A percentile compares a stretch with the other conserved stretches of the same genome.
Conservation (phyloP, 2,888 invertebrate genomes). For the Trissonchulus sp. region DNA sequence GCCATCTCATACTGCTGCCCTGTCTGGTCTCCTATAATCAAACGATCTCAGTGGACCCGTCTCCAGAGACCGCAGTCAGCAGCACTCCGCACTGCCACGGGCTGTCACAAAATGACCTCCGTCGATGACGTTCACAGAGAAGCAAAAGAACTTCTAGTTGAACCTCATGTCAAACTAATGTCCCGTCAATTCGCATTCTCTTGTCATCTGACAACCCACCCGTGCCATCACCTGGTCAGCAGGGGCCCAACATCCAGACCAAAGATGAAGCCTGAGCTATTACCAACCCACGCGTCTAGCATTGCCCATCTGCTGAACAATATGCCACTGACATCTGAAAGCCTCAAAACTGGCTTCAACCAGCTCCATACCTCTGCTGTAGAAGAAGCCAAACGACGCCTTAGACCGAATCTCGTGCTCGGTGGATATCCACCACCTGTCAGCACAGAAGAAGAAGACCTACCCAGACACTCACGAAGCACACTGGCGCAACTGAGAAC, state of each 20-base stretch:
- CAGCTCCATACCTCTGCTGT: neutral
- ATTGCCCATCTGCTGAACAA: slow-evolving; percentile 10
- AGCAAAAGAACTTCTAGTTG: slow-evolving; percentile 5
- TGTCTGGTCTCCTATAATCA: neutral
- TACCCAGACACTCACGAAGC: neutral
- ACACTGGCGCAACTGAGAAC: too few species aligned
- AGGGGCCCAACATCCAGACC: neutral
- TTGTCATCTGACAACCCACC: neutral
- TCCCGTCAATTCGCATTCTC: slow-evolving; percentile 1
- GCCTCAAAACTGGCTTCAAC: neutral
- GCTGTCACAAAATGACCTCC: neutral
- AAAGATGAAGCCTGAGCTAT: slow-evolving; percentile 7
- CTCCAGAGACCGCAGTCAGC: neutral
- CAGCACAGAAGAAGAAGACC: slow-evolving; percentile 10
- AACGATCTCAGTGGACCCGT: neutral
- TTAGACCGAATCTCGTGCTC: slow-evolving; percentile 6
- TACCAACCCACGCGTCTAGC: neutral
- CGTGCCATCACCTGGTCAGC: slow-evolving; percentile 5
- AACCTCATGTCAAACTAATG: slow-evolving; percentile 5
- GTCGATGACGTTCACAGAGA: slow-evolving; percentile 10
- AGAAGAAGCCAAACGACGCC: slow-evolving; percentile 7
- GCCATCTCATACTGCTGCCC: slow-evolving; percentile 13
- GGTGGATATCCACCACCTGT: neutral
- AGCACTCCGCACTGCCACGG: neutral
- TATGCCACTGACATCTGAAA: neutral